phyloP scores from a whole-genome alignment of 2,888 invertebrate species.

The Lithophane ornitopus region DNA sequence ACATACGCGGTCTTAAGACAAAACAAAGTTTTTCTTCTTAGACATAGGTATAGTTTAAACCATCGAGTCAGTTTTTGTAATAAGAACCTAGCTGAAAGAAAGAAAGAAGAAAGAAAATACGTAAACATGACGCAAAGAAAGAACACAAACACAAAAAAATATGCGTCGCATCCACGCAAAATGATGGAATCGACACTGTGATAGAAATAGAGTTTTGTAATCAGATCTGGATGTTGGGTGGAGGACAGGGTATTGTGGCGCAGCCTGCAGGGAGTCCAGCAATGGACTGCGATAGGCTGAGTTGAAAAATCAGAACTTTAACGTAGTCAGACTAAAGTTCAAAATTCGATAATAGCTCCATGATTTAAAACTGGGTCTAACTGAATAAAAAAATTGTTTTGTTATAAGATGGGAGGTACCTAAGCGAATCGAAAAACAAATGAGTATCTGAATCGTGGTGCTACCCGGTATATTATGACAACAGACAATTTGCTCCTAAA shows the following conservation, averaged over 20 bases:
- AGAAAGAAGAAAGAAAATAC: too few relatives aligned
- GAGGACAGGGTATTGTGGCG: not conserved
- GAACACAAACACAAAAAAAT: too few relatives aligned
- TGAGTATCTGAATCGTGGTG: not conserved
- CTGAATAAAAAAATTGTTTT: not conserved
- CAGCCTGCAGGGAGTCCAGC: not conserved
- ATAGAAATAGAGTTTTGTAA: not conserved
- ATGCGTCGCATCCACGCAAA: too few relatives aligned
- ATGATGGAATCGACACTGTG: too few relatives aligned
- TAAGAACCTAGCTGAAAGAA: not conserved
- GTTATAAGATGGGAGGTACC: not conserved
- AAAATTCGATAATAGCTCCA: not conserved
- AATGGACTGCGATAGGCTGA: not conserved
- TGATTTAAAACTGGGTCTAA: too few relatives aligned
- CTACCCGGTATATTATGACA: not conserved
- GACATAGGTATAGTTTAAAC: not conserved
- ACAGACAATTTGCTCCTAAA: not conserved
- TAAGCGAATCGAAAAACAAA: not conserved
- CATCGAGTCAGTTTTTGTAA: not conserved
- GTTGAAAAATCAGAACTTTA: not conserved
- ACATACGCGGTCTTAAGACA: not conserved
- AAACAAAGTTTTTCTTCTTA: not conserved
- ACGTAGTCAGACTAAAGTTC: not conserved
- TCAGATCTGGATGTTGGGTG: not conserved
- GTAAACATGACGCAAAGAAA: too few relatives aligned